Conservation (phyloP, 2,888 invertebrate species). For the Polymixis lichenea region DNA sequence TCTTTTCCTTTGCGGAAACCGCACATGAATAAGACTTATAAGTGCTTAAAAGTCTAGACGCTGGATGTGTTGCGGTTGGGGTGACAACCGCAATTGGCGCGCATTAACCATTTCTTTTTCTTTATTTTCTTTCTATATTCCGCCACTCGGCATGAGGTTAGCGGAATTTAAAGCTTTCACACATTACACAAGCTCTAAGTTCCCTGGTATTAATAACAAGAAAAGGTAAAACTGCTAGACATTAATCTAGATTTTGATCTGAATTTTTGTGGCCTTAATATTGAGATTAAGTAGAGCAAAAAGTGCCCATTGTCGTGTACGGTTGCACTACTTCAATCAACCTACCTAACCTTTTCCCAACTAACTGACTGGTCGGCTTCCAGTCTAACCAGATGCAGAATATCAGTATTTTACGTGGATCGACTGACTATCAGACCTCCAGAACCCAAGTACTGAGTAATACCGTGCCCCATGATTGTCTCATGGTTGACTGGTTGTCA, state of each 20-base stretch:
- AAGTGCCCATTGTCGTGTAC: not conserved
- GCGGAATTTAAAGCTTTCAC: conserved; percentile 23
- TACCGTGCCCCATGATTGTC: too few relatives aligned
- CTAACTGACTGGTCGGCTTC: too few relatives aligned
- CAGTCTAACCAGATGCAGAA: too few relatives aligned
- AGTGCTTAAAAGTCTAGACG: conserved; percentile 56
- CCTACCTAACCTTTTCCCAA: too few relatives aligned
- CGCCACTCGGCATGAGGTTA: not conserved
- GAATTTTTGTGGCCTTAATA: not conserved
- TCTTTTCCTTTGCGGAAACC: conserved; percentile 40
- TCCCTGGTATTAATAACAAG: not conserved
- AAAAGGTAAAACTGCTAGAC: not conserved
- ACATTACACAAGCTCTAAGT: not conserved
- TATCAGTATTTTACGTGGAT: too few relatives aligned
- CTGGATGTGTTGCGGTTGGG: conserved; percentile 49
- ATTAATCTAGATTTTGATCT: not conserved
- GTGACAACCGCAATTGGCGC: conserved; percentile 57
- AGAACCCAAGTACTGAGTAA: too few relatives aligned
- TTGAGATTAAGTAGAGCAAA: not conserved
- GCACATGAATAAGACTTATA: conserved; percentile 44
- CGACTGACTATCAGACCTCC: too few relatives aligned
- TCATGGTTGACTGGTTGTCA: too few relatives aligned
- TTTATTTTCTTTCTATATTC: conserved; percentile 46
- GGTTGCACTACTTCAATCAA: not conserved
- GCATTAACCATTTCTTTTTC: conserved; percentile 53